These are phyloP conservation scores for Lampris incognitus DNA, from an alignment of 2,113 vertebrate species.

Conservation along the genomic window DNA sequence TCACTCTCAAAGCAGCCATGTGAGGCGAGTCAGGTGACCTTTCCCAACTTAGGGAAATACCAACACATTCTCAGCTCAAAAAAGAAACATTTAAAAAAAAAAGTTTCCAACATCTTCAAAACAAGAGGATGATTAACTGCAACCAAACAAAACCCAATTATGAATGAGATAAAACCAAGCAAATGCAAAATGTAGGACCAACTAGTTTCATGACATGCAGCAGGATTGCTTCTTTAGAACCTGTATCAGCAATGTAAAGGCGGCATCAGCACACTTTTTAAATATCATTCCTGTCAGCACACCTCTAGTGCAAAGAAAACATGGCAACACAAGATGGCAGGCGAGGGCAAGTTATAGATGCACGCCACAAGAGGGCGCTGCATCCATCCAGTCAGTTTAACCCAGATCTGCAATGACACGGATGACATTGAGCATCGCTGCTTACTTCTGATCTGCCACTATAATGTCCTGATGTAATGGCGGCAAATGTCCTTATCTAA, in stretches of 20 bases:
- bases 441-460: slow-evolving; percentile 42
- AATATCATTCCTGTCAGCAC: neutral
- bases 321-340: neutral
- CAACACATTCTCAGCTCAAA: too few species aligned
- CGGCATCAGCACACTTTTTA: neutral
- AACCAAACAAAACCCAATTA: too few species aligned
- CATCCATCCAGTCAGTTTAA: slow-evolving; percentile 9
- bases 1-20: too few species aligned
- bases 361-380: slow-evolving; percentile 71
- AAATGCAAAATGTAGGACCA: too few species aligned
- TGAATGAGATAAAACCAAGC: too few species aligned
- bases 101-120: too few species aligned
- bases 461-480: slow-evolving; percentile 45
- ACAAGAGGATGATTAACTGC: too few species aligned
- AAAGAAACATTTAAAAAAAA: too few species aligned
- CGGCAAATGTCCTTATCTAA: slow-evolving; percentile 39
- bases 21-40: too few species aligned
- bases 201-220: too few species aligned
- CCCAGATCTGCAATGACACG: slow-evolving; percentile 27
- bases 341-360: neutral
- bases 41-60: too few species aligned
- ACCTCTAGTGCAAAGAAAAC: neutral
- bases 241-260: neutral
- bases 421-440: slow-evolving; percentile 6
- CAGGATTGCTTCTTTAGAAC: neutral